Conservation (phyloP, 2,888 invertebrate species). For the Morpho achilles region DNA sequence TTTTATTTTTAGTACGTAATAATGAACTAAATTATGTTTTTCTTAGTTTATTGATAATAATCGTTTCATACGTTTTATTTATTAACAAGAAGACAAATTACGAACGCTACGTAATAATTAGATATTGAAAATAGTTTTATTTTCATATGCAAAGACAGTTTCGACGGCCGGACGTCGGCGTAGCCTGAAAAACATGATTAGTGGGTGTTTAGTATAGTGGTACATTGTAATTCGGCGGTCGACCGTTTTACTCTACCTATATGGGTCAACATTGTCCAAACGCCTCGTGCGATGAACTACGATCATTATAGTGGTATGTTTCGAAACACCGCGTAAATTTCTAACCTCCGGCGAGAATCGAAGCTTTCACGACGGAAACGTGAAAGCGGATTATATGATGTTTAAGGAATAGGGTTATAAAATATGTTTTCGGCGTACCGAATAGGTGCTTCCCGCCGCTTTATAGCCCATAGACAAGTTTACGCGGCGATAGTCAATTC, state of each 20-base stretch:
- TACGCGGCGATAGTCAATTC: conserved; percentile 18
- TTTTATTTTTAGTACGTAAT: too few species aligned
- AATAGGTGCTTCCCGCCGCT: conserved; percentile 18
- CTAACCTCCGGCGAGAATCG: conserved; percentile 23
- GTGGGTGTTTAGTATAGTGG: conserved; percentile 41
- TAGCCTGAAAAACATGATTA: conserved; percentile 35
- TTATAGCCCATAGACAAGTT: conserved; percentile 21
- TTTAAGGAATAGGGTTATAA: conserved; percentile 18
- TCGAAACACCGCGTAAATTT: conserved; percentile 32
- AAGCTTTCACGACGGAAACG: conserved; percentile 3
- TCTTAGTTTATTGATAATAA: too few species aligned
- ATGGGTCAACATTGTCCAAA: conserved; percentile 44
- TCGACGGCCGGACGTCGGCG: conserved; percentile 22
- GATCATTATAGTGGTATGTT: conserved; percentile 31
- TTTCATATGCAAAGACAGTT: conserved; percentile 24
- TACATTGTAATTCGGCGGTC: conserved; percentile 41
- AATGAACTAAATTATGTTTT: too few species aligned
- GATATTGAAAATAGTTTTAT: conserved; percentile 15
- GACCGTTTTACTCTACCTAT: conserved; percentile 30
- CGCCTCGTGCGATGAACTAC: conserved; percentile 43
- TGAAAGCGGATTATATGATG: conserved; percentile 18
- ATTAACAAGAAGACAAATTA: too few species aligned
- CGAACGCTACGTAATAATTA: conserved; percentile 7
- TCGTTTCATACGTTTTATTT: too few species aligned
- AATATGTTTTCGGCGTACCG: conserved; percentile 19